Evolutionary conservation across 2,888 invertebrate genomes (phyloP).

Genomic region (Fragum whitleyi): DNA sequence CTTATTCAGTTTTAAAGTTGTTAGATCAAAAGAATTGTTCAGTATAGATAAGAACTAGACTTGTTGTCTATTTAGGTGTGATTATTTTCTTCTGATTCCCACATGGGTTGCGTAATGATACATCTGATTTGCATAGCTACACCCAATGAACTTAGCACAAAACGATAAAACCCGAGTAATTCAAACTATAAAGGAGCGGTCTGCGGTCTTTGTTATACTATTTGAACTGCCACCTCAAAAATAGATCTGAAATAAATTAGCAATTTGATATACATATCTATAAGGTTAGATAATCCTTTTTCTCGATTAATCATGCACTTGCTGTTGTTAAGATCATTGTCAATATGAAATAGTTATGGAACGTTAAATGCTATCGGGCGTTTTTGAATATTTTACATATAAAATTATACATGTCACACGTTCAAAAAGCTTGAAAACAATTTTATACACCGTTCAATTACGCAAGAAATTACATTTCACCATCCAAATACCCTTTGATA

Average conservation of each 20-base stretch:
- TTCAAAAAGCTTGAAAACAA: no score
- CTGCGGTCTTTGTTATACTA: slow-evolving; percentile 20
- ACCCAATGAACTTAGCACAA: slow-evolving; percentile 15
- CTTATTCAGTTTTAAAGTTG: neutral
- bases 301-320: neutral
- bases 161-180: slow-evolving; percentile 25
- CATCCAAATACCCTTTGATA: no score
- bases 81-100: slow-evolving; percentile 1
- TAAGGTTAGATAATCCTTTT: neutral
- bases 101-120: slow-evolving; percentile 15
- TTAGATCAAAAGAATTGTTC: neutral
- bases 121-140: slow-evolving; percentile 16
- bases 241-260: slow-evolving; percentile 2
- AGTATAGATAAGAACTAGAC: slow-evolving; percentile 10
- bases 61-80: slow-evolving; percentile 16
- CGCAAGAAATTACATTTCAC: no score
- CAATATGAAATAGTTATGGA: no score
- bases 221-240: slow-evolving; percentile 19
- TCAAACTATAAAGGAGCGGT: slow-evolving; percentile 19
- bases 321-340: neutral
- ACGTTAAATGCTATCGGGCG: no score
- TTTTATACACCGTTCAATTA: no score
- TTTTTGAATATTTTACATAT: no score
- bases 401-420: no score
- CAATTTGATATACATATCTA: neutral